phyloP scores from a whole-genome alignment of 2,888 invertebrate genomes.

The Lasioglossum leucozonium region DNA sequence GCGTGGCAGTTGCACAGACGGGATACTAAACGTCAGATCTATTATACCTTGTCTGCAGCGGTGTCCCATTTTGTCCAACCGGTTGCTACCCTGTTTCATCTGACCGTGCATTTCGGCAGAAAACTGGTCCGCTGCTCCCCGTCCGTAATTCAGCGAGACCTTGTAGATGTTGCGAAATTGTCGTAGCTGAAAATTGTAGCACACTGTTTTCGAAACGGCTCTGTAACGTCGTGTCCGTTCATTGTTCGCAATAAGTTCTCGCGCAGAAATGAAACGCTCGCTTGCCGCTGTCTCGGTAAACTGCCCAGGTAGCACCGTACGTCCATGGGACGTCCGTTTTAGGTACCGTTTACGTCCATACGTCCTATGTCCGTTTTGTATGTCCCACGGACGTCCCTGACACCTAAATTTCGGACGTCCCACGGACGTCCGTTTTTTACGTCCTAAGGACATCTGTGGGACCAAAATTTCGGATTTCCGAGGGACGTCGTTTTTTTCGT shows the following conservation, averaged over 20 bases:
- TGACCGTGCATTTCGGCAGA: constrained; percentile 2
- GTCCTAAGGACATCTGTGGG: too few relatives aligned
- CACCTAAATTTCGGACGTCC: too few relatives aligned
- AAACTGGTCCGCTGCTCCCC: neutral
- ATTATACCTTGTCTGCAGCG: constrained; percentile 1
- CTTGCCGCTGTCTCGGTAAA: neutral
- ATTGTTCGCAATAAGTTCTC: neutral
- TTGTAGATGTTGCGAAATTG: neutral
- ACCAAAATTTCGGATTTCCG: too few relatives aligned
- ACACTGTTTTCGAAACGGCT: neutral
- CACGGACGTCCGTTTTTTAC: too few relatives aligned
- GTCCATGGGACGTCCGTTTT: too few relatives aligned
- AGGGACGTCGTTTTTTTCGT: too few relatives aligned
- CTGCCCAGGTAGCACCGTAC: too few relatives aligned
- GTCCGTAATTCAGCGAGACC: neutral
- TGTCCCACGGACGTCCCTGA: too few relatives aligned
- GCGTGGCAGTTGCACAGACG: neutral
- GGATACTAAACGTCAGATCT: constrained; percentile 9
- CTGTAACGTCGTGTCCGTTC: neutral
- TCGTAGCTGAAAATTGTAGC: neutral
- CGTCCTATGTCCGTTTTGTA: too few relatives aligned
- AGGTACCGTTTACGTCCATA: too few relatives aligned
- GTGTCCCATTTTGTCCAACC: neutral
- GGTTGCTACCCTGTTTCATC: neutral
- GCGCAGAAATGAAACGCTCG: neutral